A percentile compares a stretch with the other conserved stretches of the same genome.
These are phyloP conservation scores for Falco concolor DNA, from an alignment of 2,797 vertebrate genomes.

Conservation along the genomic window DNA sequence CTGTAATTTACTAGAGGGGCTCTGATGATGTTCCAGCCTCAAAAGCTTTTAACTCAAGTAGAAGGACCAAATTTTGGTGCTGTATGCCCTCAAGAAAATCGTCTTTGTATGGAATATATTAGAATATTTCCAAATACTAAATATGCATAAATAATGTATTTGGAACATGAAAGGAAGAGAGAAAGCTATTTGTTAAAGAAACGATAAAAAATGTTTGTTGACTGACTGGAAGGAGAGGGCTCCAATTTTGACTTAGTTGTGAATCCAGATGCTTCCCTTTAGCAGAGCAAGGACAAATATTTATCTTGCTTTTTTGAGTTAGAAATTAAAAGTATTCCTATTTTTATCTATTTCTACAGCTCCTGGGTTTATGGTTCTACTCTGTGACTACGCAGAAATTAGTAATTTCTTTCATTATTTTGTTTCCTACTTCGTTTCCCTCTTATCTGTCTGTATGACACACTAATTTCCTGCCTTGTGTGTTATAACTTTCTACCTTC, in stretches of 20 bases:
- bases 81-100: not conserved
- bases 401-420: not conserved
- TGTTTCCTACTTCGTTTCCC: not conserved
- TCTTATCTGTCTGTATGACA: not conserved
- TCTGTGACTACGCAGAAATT: not conserved
- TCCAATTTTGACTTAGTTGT: not conserved
- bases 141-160: slow-evolving; percentile 3
- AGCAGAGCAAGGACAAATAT: slow-evolving; percentile 27
- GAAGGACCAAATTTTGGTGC: not conserved
- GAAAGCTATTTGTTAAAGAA: not conserved
- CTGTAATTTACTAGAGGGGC: not conserved
- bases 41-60: not conserved
- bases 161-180: slow-evolving; percentile 11
- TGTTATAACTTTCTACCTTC: not conserved
- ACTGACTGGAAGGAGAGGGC: not conserved
- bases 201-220: slow-evolving; percentile 16
- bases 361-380: slow-evolving; percentile 9
- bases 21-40: not conserved
- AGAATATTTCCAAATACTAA: slow-evolving; percentile 18
- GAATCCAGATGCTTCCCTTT: not conserved
- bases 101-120: not conserved
- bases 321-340: not conserved
- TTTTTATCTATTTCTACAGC: slow-evolving; percentile 25
- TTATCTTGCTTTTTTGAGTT: not conserved
- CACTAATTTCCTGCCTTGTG: slow-evolving; percentile 24